Percentiles rank a stretch among this genome's conserved stretches.
phyloP scores from a whole-genome alignment of 2,113 vertebrate species.

The Callochromis pleurospilus region DNA sequence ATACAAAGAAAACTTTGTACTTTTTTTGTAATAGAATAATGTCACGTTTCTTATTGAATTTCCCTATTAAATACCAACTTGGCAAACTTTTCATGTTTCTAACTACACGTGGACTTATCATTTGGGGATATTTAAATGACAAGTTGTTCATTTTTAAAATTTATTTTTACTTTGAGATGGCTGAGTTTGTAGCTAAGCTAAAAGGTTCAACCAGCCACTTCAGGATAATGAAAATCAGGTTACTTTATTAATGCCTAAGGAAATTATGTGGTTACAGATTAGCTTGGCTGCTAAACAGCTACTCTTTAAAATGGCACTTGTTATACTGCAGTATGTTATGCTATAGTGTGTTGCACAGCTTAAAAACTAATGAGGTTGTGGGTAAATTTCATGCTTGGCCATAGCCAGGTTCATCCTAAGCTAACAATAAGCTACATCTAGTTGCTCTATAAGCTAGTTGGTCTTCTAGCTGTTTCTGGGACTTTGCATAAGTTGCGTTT shows the following conservation, averaged over 20 bases:
- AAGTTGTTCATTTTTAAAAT: background rate
- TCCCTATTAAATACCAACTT: background rate
- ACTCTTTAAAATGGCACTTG: background rate
- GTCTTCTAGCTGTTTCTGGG: background rate
- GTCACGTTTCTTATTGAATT: background rate
- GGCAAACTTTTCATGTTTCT: background rate
- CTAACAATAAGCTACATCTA: background rate
- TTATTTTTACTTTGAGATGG: rapidly evolving
- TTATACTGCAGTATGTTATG: background rate
- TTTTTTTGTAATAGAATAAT: background rate
- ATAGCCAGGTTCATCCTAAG: background rate
- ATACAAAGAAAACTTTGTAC: constrained; percentile 3
- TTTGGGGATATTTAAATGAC: background rate
- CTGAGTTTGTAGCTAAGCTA: background rate
- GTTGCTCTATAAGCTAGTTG: background rate
- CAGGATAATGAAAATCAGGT: background rate
- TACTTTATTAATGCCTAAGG: background rate
- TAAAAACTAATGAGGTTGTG: too few relatives aligned
- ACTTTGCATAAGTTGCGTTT: background rate
- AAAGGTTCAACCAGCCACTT: background rate
- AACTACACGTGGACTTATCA: background rate
- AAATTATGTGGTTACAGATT: background rate
- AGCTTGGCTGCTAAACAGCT: background rate
- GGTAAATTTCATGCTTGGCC: rapidly evolving
- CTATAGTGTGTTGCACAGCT: background rate